phyloP scores from a whole-genome alignment of 1,140 invertebrate genomes.

The Heterodera carotae region DNA sequence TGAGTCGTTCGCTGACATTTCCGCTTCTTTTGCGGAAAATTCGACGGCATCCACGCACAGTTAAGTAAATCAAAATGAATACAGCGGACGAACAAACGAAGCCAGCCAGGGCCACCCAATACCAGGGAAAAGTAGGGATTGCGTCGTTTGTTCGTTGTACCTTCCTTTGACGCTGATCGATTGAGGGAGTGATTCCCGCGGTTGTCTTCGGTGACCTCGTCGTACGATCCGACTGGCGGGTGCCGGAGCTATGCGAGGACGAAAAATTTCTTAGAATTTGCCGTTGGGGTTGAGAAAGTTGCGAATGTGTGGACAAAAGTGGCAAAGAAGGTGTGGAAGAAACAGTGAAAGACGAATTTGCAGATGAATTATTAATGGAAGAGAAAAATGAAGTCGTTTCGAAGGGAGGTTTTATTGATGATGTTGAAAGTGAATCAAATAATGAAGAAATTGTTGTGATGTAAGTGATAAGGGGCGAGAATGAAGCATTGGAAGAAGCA shows the following conservation, averaged over 20 bases:
- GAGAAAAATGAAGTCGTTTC: too few species aligned
- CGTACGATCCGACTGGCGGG: not conserved
- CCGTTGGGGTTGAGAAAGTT: not conserved
- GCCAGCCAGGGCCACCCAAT: slow-evolving; percentile 19
- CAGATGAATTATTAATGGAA: too few species aligned
- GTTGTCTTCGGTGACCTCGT: not conserved
- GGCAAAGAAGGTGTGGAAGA: too few species aligned
- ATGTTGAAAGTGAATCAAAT: too few species aligned
- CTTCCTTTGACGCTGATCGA: not conserved
- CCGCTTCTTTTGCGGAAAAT: slow-evolving; percentile 14
- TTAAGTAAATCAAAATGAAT: slow-evolving; percentile 7
- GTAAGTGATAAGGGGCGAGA: too few species aligned
- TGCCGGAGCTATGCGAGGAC: not conserved
- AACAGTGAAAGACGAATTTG: too few species aligned
- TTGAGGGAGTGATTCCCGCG: not conserved
- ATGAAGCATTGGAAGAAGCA: too few species aligned
- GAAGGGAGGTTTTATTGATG: too few species aligned
- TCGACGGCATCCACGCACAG: not conserved
- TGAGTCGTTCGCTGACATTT: not conserved
- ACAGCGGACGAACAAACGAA: slow-evolving; percentile 18
- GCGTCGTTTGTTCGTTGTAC: not conserved
- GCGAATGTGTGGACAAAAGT: too few species aligned
- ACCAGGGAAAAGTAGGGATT: slow-evolving; percentile 22
- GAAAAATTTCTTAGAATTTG: not conserved
- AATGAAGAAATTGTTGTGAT: too few species aligned